A percentile compares a stretch with the other conserved stretches of the same genome.
Conservation (phyloP, 2,888 invertebrate genomes). For the Plebejus melissa region DNA sequence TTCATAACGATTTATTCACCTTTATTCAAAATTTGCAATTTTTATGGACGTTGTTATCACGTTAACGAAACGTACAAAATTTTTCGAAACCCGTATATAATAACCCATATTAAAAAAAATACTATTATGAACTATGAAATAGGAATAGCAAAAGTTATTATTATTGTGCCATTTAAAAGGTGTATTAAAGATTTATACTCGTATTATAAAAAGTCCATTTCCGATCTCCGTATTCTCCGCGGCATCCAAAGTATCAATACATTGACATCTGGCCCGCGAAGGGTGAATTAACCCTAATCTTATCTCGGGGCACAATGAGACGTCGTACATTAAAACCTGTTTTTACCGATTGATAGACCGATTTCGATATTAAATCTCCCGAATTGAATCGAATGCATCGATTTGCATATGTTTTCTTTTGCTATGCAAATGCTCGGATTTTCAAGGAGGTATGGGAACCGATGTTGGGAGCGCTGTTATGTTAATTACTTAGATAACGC, state of each 20-base stretch:
- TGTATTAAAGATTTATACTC: conserved; percentile 45
- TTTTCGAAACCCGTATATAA: neutral
- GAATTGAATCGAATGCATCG: conserved; percentile 58
- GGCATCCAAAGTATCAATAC: conserved; percentile 64
- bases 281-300: conserved; percentile 68
- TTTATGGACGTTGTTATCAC: neutral
- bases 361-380: conserved; percentile 69
- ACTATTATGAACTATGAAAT: neutral
- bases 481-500: conserved; percentile 71
- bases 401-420: conserved; percentile 74
- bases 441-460: conserved; percentile 65
- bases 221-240: conserved; percentile 53
- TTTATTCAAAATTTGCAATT: neutral
- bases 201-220: conserved; percentile 67
- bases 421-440: conserved; percentile 61
- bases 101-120: neutral
- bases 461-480: conserved; percentile 52
- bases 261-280: conserved; percentile 62
- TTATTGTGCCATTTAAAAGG: conserved; percentile 27
- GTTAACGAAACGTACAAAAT: neutral
- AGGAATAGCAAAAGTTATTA: conserved; percentile 27
- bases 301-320: conserved; percentile 58
- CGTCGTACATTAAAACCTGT: conserved; percentile 71
- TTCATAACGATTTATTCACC: neutral
- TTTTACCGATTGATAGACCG: conserved; percentile 58